phyloP scores from a whole-genome alignment of 2,113 vertebrate genomes.

The Eulemur rufifrons region DNA sequence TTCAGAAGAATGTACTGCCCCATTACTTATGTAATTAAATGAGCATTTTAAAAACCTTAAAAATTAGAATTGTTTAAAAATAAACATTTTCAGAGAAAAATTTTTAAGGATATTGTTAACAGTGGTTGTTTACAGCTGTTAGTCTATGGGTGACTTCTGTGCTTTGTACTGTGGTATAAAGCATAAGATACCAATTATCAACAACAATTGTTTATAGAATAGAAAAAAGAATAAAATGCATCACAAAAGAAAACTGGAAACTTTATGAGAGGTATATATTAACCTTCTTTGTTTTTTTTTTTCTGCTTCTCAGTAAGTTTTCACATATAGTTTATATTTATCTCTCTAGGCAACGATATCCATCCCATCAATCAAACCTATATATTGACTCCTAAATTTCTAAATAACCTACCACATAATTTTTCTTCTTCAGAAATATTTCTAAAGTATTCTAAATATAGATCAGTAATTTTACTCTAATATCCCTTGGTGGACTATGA shows the following conservation, averaged over 20 bases:
- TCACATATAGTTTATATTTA: not conserved
- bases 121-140: not conserved
- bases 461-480: constrained; percentile 3
- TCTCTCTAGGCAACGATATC: not conserved
- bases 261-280: not conserved
- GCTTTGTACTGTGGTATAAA: not conserved
- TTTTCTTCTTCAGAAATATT: constrained; percentile 26
- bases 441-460: constrained; percentile 32
- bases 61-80: constrained; percentile 21
- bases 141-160: not conserved
- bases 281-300: not conserved
- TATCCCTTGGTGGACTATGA: not conserved
- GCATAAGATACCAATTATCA: not conserved
- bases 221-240: not conserved
- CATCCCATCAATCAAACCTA: not conserved
- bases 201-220: not conserved
- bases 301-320: not conserved
- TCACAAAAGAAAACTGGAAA: not conserved
- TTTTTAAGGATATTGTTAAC: not conserved
- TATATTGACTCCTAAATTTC: not conserved
- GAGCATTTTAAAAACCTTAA: not conserved
- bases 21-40: not conserved
- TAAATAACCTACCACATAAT: not conserved
- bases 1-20: not conserved
- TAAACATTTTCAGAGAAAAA: not conserved